phyloP scores from a whole-genome alignment of 23 tunicate species.

The Halocynthia aurantium region DNA sequence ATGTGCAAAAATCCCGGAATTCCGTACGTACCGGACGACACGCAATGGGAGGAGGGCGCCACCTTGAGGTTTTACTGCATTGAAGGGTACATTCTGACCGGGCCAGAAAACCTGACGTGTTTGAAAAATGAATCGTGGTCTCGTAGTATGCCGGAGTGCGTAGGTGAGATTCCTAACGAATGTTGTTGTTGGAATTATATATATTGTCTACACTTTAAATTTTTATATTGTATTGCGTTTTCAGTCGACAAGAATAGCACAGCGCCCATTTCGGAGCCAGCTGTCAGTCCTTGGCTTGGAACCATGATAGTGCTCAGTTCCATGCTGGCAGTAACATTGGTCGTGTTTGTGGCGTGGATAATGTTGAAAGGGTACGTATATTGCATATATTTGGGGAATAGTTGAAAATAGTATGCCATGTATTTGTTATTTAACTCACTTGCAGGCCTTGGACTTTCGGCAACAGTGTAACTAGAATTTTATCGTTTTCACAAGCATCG shows the following conservation, averaged over 20 bases:
- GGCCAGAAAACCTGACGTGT: conserved; percentile 61
- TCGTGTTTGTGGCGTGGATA: conserved; percentile 29
- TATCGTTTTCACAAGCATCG: conserved; percentile 14
- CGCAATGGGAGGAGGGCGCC: conserved; percentile 41
- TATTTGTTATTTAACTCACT: not conserved
- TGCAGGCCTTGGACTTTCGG: conserved; percentile 41
- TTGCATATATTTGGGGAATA: not conserved
- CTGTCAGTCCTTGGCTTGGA: conserved; percentile 25
- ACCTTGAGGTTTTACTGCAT: conserved; percentile 68
- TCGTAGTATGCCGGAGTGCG: conserved; percentile 53
- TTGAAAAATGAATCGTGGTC: conserved; percentile 49
- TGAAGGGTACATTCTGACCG: conserved; percentile 62
- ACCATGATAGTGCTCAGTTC: conserved; percentile 29
- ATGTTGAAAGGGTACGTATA: conserved; percentile 33
- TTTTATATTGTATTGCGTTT: not conserved
- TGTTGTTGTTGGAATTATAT: not conserved
- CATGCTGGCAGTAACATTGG: conserved; percentile 13
- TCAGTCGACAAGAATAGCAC: conserved; percentile 27
- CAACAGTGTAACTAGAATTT: conserved; percentile 13
- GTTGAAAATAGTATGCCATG: not conserved
- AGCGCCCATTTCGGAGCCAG: not conserved
- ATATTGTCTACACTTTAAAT: not conserved
- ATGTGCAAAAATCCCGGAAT: conserved; percentile 83
- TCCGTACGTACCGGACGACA: conserved; percentile 52
- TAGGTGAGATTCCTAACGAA: conserved; percentile 23